Base-by-base conservation (phyloP, 2,888 invertebrate species). In the Aporophyla nigra region DNA sequence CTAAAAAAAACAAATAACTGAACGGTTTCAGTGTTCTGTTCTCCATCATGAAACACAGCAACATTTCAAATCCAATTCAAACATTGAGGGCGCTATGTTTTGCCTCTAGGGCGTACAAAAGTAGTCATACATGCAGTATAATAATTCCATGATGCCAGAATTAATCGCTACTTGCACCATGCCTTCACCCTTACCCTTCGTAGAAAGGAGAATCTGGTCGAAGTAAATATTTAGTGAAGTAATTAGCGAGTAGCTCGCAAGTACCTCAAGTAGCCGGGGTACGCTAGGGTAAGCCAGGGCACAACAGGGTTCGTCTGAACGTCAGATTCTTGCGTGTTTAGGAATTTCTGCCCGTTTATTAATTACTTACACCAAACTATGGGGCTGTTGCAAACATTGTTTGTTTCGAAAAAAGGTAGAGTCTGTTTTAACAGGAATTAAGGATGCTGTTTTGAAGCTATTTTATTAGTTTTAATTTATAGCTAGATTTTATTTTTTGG, bases 151-250 rank as follows among this genome's bases (percentile, higher is more conserved):
- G 19, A 5, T 21, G 10, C 5, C 33, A 2, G 1, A 24, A 6
- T 0, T 49, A 72, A 40, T 19, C 56, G 71, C 62, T 51, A 5
- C 12, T 14, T 5, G 0, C 53, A 75, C 51, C n/a, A 53, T 70
- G 21, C 1, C 53, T 16, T 1, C 27, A 66, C 54, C 85, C 65
- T 59, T 21, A 67, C 46, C 43, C 54, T 82, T 82, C 33, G 76
- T 76, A 88, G 88, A 84, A 86, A 87, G 89, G 87, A 88, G 93
- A 92, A 92, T 93, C 91, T 91, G 86, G 61, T 89, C 91, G 92
- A 93, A 94, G 95, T 94, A 94, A 95, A 95, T 95, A 95, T 95
- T 95, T 94, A 93, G 87, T 86, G 84, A 89, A 94, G 94, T 94
- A 95, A 95, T 95, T 95, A 95, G 93, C 88, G 91, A 93, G 90